These are phyloP conservation scores for Eristalis tenax DNA, from an alignment of 2,888 invertebrate species.

Conservation along the genomic window DNA sequence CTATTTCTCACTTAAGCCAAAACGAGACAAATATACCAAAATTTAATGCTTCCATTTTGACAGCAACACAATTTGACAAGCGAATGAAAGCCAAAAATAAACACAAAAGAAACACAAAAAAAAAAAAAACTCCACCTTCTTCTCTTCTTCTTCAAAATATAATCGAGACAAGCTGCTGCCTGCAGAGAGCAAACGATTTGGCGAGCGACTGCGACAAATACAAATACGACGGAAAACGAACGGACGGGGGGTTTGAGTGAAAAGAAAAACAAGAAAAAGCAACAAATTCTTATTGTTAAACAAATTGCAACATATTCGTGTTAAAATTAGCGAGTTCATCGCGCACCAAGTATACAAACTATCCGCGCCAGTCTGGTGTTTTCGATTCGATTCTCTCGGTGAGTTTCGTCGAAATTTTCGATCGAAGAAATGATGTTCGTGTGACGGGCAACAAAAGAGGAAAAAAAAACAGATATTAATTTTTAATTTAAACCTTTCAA, in stretches of 20 bases:
- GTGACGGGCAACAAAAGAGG: neutral
- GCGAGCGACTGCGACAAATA: constrained; percentile 21
- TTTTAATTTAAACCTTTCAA: neutral
- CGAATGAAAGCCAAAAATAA: constrained; percentile 61
- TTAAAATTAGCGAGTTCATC: constrained; percentile 30
- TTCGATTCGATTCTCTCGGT: neutral
- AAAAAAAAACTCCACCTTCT: constrained; percentile 65
- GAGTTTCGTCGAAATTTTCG: neutral
- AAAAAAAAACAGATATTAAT: neutral
- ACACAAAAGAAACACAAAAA: constrained; percentile 43
- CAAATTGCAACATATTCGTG: constrained; percentile 22
- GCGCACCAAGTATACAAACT: neutral
- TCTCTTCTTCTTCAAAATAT: constrained; percentile 42
- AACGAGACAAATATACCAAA: constrained; percentile 20
- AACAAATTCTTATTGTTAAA: constrained; percentile 2
- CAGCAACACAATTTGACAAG: constrained; percentile 34
- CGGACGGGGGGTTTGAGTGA: neutral
- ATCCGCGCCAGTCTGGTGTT: neutral
- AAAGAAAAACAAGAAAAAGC: neutral
- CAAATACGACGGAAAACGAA: constrained; percentile 12
- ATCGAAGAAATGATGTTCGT: constrained; percentile 22
- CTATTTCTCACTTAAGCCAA: neutral
- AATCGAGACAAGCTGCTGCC: neutral
- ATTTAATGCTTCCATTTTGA: neutral
- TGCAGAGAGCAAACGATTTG: constrained; percentile 2